phyloP scores from a whole-genome alignment of 2,113 vertebrate genomes.

The Notothenia rossii region DNA sequence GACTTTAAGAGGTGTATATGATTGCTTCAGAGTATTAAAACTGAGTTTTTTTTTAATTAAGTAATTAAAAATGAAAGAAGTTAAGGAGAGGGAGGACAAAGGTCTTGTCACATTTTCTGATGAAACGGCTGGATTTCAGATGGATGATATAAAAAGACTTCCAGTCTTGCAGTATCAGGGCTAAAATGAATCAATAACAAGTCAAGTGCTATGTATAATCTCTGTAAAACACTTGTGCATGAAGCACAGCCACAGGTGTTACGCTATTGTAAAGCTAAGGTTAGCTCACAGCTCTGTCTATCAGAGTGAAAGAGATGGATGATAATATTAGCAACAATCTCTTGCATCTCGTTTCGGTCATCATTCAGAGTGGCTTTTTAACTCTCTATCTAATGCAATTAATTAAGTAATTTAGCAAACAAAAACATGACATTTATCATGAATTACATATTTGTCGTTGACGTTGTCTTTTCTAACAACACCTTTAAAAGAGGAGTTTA shows the following conservation, averaged over 20 bases:
- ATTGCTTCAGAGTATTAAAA: conserved; percentile 62
- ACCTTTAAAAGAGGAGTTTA: not conserved
- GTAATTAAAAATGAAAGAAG: conserved; percentile 54
- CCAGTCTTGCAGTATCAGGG: conserved; percentile 39
- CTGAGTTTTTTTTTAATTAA: conserved; percentile 54
- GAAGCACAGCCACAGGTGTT: conserved; percentile 81
- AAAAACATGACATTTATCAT: not conserved
- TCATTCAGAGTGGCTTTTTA: not conserved
- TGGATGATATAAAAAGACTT: conserved; percentile 30
- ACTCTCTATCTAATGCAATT: not conserved
- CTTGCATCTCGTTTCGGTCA: conserved; percentile 12
- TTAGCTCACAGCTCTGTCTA: conserved; percentile 35
- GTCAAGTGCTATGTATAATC: conserved; percentile 50
- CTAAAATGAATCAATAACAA: conserved; percentile 59
- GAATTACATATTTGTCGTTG: not conserved
- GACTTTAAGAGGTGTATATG: conserved; percentile 56
- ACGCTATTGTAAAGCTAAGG: conserved; percentile 4
- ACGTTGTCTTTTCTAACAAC: not conserved
- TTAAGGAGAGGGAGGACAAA: conserved; percentile 1
- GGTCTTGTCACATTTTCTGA: conserved; percentile 11
- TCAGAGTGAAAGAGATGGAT: conserved; percentile 28
- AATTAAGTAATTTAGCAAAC: not conserved
- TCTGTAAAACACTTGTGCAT: conserved; percentile 58
- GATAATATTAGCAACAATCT: conserved; percentile 14
- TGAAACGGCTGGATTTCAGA: not conserved